Base-by-base conservation (phyloP, 2,113 vertebrate genomes). In the Trinectes maculatus region DNA sequence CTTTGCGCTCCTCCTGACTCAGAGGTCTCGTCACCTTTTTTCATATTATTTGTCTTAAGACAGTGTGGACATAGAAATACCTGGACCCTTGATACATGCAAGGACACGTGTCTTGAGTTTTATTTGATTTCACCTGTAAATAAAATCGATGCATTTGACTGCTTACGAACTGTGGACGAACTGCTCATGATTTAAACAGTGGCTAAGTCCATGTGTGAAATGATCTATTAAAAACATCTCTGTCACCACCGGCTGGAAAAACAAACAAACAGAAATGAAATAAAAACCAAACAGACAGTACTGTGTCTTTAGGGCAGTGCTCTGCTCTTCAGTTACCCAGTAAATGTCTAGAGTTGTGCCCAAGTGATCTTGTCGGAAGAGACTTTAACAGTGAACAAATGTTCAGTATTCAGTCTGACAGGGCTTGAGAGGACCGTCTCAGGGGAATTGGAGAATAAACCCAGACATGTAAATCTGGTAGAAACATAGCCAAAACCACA, bases 1-100 rank as follows among this genome's bases (percentile, higher is more conserved):
- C 34, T 54, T 51, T 66, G 19, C 61, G 44, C 44, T 71, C 57
- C 54, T 33, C 33, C 22, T 36, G 44, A 61, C 61, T 64, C 62
- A 24, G 43, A 46, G 46, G 33, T 48, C 47, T 56, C 58, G 46
- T 71, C 49, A 43, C 73, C 66, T 42, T 60, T n/a, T n/a, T n/a
- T n/a, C n/a, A n/a, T n/a, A n/a, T n/a, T n/a, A n/a, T n/a, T n/a
- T n/a, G n/a, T n/a, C n/a, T n/a, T n/a, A n/a, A n/a, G n/a, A n/a
- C n/a, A n/a, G n/a, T n/a, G n/a, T n/a, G n/a, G n/a, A n/a, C n/a
- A n/a, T n/a, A n/a, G n/a, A n/a, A n/a, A n/a, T n/a, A n/a, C n/a
- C n/a, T n/a, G 7, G 1, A 46, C 1, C 18, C 4, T 28, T 42
- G 3, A 42, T 25, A 15, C 2, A 36, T 29, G 2, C 5, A 7